A percentile compares a stretch with the other conserved stretches of the same genome.
Evolutionary conservation across 1,140 invertebrate species (phyloP).

Genomic region (Coelopa frigida): DNA sequence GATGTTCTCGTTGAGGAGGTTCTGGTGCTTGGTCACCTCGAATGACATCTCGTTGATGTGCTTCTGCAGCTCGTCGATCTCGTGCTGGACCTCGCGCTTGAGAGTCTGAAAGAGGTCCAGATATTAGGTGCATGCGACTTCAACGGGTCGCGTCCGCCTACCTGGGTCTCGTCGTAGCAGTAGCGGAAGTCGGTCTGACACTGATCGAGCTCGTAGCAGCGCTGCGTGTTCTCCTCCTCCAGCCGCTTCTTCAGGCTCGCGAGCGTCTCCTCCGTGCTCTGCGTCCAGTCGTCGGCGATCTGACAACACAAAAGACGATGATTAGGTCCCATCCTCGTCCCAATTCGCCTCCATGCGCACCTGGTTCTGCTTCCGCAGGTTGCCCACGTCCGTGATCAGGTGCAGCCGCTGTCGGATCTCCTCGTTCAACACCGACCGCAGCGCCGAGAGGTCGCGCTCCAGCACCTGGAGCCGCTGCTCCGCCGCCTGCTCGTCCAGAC

Average conservation of each 20-base stretch:
- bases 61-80: constrained; percentile 29
- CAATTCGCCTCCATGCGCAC: too few relatives aligned
- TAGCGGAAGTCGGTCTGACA: constrained; percentile 32
- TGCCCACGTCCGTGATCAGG: constrained; percentile 40
- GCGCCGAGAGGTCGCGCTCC: constrained; percentile 34
- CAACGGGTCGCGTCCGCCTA: constrained; percentile 11
- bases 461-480: constrained; percentile 31
- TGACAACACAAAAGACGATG: neutral
- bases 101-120: constrained; percentile 16
- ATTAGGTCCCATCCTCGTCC: too few relatives aligned
- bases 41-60: constrained; percentile 30
- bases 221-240: constrained; percentile 25
- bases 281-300: constrained; percentile 38
- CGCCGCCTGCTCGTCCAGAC: constrained; percentile 22
- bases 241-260: constrained; percentile 21
- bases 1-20: constrained; percentile 37
- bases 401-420: constrained; percentile 40
- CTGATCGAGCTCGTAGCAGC: constrained; percentile 24
- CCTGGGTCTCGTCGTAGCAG: constrained; percentile 29
- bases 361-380: constrained; percentile 40
- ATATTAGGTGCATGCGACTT: too few relatives aligned
- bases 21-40: constrained; percentile 32
- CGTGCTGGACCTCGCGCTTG: constrained; percentile 27
- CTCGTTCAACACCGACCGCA: constrained; percentile 40
- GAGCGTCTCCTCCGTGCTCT: constrained; percentile 28